phyloP scores from a whole-genome alignment of 2,113 vertebrate species.

The Empidonax traillii region DNA sequence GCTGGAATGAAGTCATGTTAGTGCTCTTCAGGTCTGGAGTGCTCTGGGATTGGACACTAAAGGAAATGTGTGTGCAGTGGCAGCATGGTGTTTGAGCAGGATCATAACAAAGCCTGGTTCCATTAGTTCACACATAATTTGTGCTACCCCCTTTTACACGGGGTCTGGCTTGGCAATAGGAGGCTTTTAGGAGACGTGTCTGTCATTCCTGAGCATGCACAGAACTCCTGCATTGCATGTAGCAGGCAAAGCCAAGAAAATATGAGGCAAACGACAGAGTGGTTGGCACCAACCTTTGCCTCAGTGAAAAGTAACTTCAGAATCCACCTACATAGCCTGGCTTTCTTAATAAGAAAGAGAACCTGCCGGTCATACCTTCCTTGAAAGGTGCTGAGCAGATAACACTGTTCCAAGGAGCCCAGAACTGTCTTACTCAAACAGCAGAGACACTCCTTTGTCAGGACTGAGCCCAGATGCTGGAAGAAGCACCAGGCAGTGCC shows the following conservation, averaged over 20 bases:
- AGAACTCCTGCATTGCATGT: background rate
- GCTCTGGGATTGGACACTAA: background rate
- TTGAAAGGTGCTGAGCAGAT: background rate
- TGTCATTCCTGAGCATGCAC: background rate
- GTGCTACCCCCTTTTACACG: background rate
- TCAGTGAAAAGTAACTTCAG: background rate
- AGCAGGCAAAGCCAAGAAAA: background rate
- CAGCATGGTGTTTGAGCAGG: background rate
- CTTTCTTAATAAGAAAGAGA: background rate
- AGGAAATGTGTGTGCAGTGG: background rate
- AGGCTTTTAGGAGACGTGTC: background rate
- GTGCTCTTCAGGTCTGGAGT: background rate
- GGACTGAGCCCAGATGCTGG: background rate
- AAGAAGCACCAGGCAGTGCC: background rate
- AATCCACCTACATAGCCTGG: background rate
- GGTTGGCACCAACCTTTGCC: background rate
- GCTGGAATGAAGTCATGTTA: background rate
- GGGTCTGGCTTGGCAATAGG: background rate
- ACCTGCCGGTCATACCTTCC: background rate
- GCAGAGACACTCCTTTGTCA: background rate
- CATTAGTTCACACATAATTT: background rate
- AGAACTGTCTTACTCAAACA: background rate
- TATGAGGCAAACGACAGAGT: fast-evolving
- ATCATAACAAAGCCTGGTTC: background rate
- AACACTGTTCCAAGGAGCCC: background rate